Conservation (phyloP, 2,797 vertebrate genomes). For the Tenualosa thibaudeaui region DNA sequence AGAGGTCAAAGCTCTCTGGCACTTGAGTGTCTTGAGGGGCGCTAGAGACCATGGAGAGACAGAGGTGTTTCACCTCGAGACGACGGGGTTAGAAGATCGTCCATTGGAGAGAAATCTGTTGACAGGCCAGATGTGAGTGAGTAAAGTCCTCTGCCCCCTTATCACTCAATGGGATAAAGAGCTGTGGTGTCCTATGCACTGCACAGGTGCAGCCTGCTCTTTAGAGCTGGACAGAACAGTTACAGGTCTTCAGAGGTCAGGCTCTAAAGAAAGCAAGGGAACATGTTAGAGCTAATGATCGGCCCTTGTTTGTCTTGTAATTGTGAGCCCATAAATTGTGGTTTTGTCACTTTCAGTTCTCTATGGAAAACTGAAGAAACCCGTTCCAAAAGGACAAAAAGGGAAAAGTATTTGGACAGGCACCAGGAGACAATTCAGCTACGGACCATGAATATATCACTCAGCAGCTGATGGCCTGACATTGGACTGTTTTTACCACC, state of each 20-base stretch:
- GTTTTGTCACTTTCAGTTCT: slow-evolving; percentile 23
- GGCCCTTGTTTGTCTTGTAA: slow-evolving; percentile 20
- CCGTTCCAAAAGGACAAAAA: background rate
- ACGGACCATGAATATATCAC: slow-evolving; percentile 3
- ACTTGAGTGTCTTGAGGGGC: slow-evolving; percentile 49
- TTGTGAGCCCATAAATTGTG: slow-evolving; percentile 10
- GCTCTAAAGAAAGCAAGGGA: slow-evolving; percentile 10
- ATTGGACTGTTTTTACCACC: background rate
- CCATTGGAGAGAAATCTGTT: slow-evolving; percentile 46
- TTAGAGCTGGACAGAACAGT: slow-evolving; percentile 27
- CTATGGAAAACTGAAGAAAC: slow-evolving; percentile 17
- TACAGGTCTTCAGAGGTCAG: slow-evolving; percentile 27
- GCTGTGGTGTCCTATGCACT: slow-evolving; percentile 21
- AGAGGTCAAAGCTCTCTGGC: slow-evolving; percentile 42
- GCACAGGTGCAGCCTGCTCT: slow-evolving; percentile 41
- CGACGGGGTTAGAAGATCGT: slow-evolving; percentile 38
- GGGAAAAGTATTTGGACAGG: background rate
- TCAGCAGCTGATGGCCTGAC: background rate
- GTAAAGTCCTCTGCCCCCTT: slow-evolving; percentile 32
- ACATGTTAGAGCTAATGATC: slow-evolving; percentile 4
- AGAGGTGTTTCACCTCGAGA: slow-evolving; percentile 40
- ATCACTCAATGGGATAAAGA: slow-evolving; percentile 41
- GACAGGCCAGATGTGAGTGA: slow-evolving; percentile 54
- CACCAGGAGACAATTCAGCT: background rate
- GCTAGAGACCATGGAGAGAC: slow-evolving; percentile 40